Percentiles rank a stretch among this genome's conserved stretches.
Evolutionary conservation across 2,113 vertebrate genomes (phyloP).

Genomic region (Myrmecophaga tridactyla): DNA sequence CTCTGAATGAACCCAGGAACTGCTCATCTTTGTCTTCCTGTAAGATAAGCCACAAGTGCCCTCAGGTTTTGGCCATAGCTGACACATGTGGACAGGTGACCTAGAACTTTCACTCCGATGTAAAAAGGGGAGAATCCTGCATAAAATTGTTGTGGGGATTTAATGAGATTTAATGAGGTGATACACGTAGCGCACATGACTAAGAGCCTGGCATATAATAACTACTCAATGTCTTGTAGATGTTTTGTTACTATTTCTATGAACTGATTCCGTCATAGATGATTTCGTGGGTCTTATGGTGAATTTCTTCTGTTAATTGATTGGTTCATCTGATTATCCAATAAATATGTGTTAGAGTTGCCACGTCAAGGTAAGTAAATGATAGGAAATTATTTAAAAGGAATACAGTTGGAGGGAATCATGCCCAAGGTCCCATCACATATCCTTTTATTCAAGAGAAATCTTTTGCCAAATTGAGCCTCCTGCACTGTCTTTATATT

Average conservation of each 20-base stretch:
- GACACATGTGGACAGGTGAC: not conserved
- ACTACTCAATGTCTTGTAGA: not conserved
- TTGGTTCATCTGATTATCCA: not conserved
- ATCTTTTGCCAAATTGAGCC: not conserved
- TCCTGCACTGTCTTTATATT: not conserved
- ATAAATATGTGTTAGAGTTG: not conserved
- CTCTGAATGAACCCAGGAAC: not conserved
- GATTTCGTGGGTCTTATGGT: not conserved
- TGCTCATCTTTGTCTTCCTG: not conserved
- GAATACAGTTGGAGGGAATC: not conserved
- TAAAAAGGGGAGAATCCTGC: not conserved
- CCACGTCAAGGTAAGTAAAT: not conserved
- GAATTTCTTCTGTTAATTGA: not conserved
- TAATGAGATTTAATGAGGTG: not conserved
- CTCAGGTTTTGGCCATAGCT: not conserved
- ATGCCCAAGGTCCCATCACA: not conserved
- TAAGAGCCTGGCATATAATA: not conserved
- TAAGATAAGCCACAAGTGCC: not conserved
- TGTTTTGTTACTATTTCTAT: not conserved
- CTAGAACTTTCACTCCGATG: not conserved
- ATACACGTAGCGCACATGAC: not conserved
- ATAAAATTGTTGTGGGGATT: not conserved
- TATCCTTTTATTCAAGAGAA: not conserved
- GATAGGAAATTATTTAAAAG: not conserved
- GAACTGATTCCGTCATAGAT: constrained; percentile 20